These are phyloP conservation scores for Thymelicus acteon DNA, from an alignment of 2,888 invertebrate species.

Conservation along the genomic window DNA sequence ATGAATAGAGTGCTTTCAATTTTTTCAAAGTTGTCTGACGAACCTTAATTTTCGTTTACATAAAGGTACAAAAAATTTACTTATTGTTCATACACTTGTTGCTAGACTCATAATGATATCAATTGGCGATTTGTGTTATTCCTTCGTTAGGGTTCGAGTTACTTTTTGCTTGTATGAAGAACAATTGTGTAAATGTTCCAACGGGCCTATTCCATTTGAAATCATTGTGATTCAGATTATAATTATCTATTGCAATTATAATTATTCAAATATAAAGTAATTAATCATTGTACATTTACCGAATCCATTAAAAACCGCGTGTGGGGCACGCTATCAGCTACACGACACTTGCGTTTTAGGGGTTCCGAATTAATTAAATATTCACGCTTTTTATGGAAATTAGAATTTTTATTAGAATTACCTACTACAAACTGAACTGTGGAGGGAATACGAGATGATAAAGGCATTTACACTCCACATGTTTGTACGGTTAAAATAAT, in stretches of 20 bases:
- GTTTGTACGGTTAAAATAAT: too few species aligned
- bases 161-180: too few species aligned
- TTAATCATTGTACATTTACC: neutral
- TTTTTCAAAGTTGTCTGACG: neutral
- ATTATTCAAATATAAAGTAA: too few species aligned
- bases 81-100: too few species aligned
- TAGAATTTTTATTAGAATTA: constrained; percentile 1
- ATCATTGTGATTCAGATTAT: too few species aligned
- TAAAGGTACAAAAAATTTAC: too few species aligned
- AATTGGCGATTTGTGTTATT: too few species aligned
- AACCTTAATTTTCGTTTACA: neutral
- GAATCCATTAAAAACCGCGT: neutral
- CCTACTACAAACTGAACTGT: constrained; percentile 5
- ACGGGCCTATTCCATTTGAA: too few species aligned
- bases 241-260: too few species aligned
- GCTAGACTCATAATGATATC: too few species aligned
- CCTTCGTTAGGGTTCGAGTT: too few species aligned
- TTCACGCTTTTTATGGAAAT: constrained; percentile 7
- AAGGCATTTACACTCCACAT: neutral
- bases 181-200: too few species aligned
- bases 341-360: neutral
- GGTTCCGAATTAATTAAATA: neutral
- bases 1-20: constrained; percentile 4
- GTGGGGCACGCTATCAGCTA: neutral
- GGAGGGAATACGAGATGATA: neutral